Conservation (phyloP, 2,113 vertebrate species). For the Proterorhinus semilunaris region DNA sequence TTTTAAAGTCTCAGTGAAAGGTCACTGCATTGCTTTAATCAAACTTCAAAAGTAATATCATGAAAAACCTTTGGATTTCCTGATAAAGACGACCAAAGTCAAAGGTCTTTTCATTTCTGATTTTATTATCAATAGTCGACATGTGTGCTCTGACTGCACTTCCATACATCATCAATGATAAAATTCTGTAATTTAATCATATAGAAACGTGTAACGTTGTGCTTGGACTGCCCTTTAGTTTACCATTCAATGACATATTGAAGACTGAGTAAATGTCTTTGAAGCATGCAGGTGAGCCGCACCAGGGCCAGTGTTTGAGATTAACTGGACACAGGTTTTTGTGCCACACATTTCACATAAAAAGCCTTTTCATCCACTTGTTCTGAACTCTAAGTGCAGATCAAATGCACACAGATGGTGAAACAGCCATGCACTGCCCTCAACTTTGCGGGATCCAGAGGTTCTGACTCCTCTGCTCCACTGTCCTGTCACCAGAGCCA, state of each 20-base stretch:
- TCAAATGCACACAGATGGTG: not conserved
- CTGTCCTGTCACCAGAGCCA: slow-evolving; percentile 32
- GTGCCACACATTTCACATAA: slow-evolving; percentile 15
- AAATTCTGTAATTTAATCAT: too few species aligned
- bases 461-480: slow-evolving; percentile 41
- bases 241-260: slow-evolving; percentile 3
- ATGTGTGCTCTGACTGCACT: not conserved
- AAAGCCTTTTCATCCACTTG: slow-evolving; percentile 20
- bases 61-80: not conserved
- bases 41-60: not conserved
- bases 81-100: not conserved
- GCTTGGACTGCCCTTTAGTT: not conserved
- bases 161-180: not conserved
- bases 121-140: not conserved
- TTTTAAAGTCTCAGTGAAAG: slow-evolving; percentile 12
- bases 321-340: slow-evolving; percentile 29
- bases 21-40: not conserved
- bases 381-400: slow-evolving; percentile 3
- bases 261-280: slow-evolving; percentile 7
- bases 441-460: slow-evolving; percentile 29
- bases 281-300: slow-evolving; percentile 1
- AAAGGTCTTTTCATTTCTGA: not conserved
- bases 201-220: not conserved
- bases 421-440: slow-evolving; percentile 17
- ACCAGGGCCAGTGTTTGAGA: slow-evolving; percentile 17